Percentiles rank a stretch among this genome's conserved stretches.
phyloP scores from a whole-genome alignment of 2,888 invertebrate species.

The Mimas tiliae region DNA sequence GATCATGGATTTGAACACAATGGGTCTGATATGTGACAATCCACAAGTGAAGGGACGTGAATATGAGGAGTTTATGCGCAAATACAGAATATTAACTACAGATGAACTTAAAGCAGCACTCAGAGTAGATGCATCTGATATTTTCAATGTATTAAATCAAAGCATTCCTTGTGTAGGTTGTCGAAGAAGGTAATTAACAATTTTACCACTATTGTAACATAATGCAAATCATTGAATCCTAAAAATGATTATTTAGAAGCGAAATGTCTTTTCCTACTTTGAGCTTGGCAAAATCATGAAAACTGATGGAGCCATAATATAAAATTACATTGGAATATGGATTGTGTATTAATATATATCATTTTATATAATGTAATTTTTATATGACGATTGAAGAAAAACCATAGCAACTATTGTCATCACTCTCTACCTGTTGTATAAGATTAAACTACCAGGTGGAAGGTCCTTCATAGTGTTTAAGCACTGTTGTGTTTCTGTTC shows the following conservation, averaged over 20 bases:
- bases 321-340: too few relatives aligned
- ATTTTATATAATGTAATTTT: too few relatives aligned
- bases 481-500: too few relatives aligned
- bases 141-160: conserved; percentile 93
- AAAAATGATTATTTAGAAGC: not conserved
- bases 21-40: conserved; percentile 93
- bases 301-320: too few relatives aligned
- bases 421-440: too few relatives aligned
- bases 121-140: conserved; percentile 92
- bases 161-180: conserved; percentile 98
- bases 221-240: not conserved
- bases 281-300: too few relatives aligned
- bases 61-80: conserved; percentile 93
- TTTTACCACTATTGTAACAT: not conserved
- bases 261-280: too few relatives aligned
- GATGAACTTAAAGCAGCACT: conserved; percentile 92
- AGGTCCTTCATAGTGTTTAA: too few relatives aligned
- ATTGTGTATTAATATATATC: too few relatives aligned
- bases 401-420: too few relatives aligned
- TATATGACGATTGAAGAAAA: too few relatives aligned
- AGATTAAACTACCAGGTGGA: too few relatives aligned
- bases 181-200: conserved; percentile 89
- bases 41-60: conserved; percentile 92
- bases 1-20: conserved; percentile 95
- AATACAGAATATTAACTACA: conserved; percentile 90